Evolutionary conservation across 2,797 vertebrate species (phyloP), one percentile per base, ranked within the genome.

Genomic region (Vireo griseus): DNA sequence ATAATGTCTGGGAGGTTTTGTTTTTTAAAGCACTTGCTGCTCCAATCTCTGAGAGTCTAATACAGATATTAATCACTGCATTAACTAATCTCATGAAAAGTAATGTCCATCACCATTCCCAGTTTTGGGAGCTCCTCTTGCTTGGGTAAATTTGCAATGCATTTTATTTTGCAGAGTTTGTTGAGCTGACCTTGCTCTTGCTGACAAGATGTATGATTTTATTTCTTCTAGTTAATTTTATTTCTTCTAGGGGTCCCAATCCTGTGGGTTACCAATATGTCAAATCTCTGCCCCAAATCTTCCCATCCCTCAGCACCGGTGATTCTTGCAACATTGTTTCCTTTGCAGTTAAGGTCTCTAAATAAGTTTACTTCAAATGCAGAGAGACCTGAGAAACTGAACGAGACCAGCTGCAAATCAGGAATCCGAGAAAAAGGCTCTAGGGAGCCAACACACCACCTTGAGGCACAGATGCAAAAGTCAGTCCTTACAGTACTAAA

Each of bases 231-330:
- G 24, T 35, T 71, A 9, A 15, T 81, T 92, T 90, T n/a, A 76
- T 52, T 84, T 90, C 39, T 59, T 92, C 18, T 35, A 71, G 31
- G 20, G 9, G 19, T 58, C 4, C 2, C 0, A 0, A 4, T 18
- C 14, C 48, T 79, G 21, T 0, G 0, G 17, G 22, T 52, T 57
- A 47, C 14, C 28, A 33, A 13, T 5, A 29, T 0, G 2, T 9
- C 48, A 79, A 31, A 54, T n/a, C 6, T 76, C 26, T 16, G 5
- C 4, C 44, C 11, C 6, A 39, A 61, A 58, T 47, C 11, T 52
- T 52, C 21, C 47, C n/a, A 29, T 35, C 40, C 42, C 29, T 92
- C 51, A 52, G 21, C 7, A 16, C 26, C 50, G 44, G 35, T 45
- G 55, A 37, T 78, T 84, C 57, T 83, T 87, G 67, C n/a, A 84